Conservation (phyloP, 2,888 invertebrate genomes). For the Cyclophora punctaria region DNA sequence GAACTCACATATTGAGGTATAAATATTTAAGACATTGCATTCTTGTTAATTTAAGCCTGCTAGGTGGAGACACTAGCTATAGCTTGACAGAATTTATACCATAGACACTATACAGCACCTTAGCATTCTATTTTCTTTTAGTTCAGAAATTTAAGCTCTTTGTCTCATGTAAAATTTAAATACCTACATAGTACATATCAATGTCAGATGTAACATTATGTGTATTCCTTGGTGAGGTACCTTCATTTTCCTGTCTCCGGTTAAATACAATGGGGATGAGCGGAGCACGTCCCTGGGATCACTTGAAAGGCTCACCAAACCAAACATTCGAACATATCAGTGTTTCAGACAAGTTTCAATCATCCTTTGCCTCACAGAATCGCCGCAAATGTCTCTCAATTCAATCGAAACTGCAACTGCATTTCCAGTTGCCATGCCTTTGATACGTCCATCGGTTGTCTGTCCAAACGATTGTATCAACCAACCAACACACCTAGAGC, state of each 20-base stretch:
- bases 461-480: slow-evolving; percentile 65
- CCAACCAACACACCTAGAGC: slow-evolving; percentile 42
- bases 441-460: slow-evolving; percentile 74
- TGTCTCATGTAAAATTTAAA: too few relatives aligned
- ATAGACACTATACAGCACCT: too few relatives aligned
- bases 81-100: too few relatives aligned
- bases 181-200: too few relatives aligned
- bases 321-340: slow-evolving; percentile 54
- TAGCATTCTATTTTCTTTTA: too few relatives aligned
- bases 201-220: too few relatives aligned
- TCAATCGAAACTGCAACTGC: slow-evolving; percentile 71
- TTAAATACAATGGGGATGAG: slow-evolving; percentile 22
- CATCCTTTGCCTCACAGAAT: slow-evolving; percentile 58
- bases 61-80: too few relatives aligned
- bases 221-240: too few relatives aligned
- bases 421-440: slow-evolving; percentile 66
- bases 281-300: slow-evolving; percentile 22
- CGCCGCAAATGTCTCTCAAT: slow-evolving; percentile 68
- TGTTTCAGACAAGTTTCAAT: slow-evolving; percentile 63
- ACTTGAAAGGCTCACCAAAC: slow-evolving; percentile 31
- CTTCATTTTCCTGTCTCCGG: not conserved
- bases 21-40: too few relatives aligned
- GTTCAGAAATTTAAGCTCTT: too few relatives aligned
- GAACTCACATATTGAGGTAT: too few relatives aligned
- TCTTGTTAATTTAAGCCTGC: too few relatives aligned